Conservation (phyloP, 2,113 vertebrate genomes). For the Melanocharis versteri region DNA sequence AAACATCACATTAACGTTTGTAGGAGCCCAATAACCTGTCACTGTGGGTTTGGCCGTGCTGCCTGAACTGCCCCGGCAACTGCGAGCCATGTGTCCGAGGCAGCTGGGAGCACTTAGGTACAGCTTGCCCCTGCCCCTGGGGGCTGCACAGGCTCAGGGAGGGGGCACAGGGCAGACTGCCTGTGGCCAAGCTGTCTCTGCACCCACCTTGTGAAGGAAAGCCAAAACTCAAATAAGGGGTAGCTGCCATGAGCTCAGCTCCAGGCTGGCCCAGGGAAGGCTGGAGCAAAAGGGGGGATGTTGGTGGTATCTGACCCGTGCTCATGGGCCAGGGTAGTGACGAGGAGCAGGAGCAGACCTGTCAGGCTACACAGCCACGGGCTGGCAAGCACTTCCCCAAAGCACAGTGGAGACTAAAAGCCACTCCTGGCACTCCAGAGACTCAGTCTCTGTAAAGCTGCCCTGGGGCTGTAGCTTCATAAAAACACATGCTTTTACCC, state of each 20-base stretch:
- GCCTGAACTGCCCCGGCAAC: background rate
- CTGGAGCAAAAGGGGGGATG: background rate
- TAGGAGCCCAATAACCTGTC: slow-evolving; percentile 22
- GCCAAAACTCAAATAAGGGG: background rate
- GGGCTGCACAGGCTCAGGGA: accelerated
- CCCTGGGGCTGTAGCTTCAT: background rate
- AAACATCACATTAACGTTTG: background rate
- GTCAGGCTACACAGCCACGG: accelerated
- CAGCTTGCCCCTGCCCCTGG: background rate
- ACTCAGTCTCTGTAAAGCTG: background rate
- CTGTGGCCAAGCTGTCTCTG: accelerated
- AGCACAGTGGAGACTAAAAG: background rate
- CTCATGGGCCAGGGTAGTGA: background rate
- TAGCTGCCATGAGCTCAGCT: background rate
- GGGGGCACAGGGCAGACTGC: accelerated
- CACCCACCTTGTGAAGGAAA: background rate
- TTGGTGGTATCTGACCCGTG: accelerated
- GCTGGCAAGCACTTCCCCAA: background rate
- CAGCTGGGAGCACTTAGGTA: background rate
- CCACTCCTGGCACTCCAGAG: background rate
- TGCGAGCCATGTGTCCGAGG: accelerated
- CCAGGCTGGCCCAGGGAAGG: background rate
- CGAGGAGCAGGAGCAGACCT: background rate
- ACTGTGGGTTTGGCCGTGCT: background rate
- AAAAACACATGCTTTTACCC: background rate